phyloP scores from a whole-genome alignment of 2,113 vertebrate species.

The Larimichthys crocea region DNA sequence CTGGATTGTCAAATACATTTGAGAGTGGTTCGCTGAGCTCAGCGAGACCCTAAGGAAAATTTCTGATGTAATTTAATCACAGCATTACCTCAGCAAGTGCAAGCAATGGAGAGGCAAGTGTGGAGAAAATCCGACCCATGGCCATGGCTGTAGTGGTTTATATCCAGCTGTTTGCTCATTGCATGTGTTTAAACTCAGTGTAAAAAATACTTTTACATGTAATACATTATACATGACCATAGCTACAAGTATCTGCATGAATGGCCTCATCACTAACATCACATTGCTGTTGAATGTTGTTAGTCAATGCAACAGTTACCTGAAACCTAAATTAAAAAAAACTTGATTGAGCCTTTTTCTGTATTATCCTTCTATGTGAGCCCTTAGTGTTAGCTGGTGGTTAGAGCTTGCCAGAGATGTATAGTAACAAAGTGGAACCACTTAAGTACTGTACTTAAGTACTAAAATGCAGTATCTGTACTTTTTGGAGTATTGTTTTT shows the following conservation, averaged over 20 bases:
- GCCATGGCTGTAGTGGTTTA: neutral
- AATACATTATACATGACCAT: neutral
- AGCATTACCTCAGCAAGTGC: slow-evolving; percentile 58
- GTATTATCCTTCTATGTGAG: neutral
- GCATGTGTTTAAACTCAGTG: slow-evolving; percentile 18
- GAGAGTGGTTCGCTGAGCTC: slow-evolving; percentile 52
- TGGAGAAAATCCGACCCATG: slow-evolving; percentile 11
- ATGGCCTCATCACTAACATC: neutral
- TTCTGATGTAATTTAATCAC: slow-evolving; percentile 69
- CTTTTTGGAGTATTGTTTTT: no score
- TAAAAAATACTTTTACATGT: slow-evolving; percentile 2
- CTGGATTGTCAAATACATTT: slow-evolving; percentile 60
- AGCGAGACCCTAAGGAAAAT: slow-evolving; percentile 59
- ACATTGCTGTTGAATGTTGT: neutral
- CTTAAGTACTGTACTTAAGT: no score
- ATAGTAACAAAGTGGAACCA: no score
- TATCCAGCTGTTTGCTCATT: slow-evolving; percentile 30
- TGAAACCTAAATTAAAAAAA: neutral
- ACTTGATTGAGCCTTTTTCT: neutral
- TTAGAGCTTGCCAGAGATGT: neutral
- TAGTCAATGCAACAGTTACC: neutral
- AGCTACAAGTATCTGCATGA: neutral
- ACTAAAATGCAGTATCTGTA: no score
- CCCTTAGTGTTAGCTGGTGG: neutral
- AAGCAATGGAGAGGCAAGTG: slow-evolving; percentile 31